A percentile compares a stretch with the other conserved stretches of the same genome.
Conservation (phyloP, 2,888 invertebrate species). For the Hirtodrosophila cameraria region DNA sequence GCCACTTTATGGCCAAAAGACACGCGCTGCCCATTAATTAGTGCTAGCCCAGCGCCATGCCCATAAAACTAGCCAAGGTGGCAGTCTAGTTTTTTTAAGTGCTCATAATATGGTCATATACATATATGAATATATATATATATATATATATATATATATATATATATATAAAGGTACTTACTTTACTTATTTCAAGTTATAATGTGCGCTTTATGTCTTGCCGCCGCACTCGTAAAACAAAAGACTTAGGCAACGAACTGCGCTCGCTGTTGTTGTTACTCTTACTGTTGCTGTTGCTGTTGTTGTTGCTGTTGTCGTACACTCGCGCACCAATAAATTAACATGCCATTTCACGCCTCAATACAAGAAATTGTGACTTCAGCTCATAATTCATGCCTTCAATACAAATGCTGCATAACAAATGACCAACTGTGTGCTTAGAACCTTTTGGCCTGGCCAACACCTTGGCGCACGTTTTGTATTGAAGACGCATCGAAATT, state of each 20-base stretch:
- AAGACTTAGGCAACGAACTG: conserved; percentile 74
- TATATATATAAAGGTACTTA: background rate
- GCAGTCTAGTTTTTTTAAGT: conserved; percentile 45
- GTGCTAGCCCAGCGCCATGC: conserved; percentile 24
- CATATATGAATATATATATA: background rate
- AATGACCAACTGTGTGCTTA: conserved; percentile 54
- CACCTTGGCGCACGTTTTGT: conserved; percentile 57
- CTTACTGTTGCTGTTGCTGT: conserved; percentile 13
- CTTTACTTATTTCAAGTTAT: conserved; percentile 8
- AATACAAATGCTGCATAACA: conserved; percentile 74
- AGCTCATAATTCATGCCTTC: conserved; percentile 71
- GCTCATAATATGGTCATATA: conserved; percentile 37
- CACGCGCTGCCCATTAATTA: conserved; percentile 62
- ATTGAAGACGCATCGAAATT: conserved; percentile 78
- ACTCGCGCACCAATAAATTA: conserved; percentile 58
- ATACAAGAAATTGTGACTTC: conserved; percentile 53
- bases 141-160: background rate
- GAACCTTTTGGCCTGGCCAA: conserved; percentile 13
- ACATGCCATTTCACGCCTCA: conserved; percentile 80
- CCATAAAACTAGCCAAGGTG: conserved; percentile 27
- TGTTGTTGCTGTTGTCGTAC: conserved; percentile 30
- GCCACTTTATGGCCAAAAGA: conserved; percentile 52
- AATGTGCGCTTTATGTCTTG: conserved; percentile 31
- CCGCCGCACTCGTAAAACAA: conserved; percentile 57
- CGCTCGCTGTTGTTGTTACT: conserved; percentile 8